Base-by-base conservation (phyloP, 2,797 vertebrate genomes). In the Tiaroga cobitis region DNA sequence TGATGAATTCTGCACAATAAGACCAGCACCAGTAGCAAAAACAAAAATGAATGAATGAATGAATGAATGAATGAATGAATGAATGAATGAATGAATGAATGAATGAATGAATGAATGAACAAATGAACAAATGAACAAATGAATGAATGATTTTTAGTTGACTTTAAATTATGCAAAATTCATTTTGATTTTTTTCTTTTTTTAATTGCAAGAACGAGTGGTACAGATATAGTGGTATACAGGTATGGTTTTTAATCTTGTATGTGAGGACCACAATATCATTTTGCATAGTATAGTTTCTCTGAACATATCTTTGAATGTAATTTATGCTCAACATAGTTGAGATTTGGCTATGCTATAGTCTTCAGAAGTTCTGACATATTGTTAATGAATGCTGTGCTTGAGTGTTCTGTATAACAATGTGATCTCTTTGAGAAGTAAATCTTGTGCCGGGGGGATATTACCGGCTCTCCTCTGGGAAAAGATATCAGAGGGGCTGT, bases 351-450 rank as follows among this genome's bases (percentile, higher is more conserved):
- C 34, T 46, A 61, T 61, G 26, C 34, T 43, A 63, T 61, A 51
- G 9, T 70, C 34, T 67, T 21, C 5, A 0, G 5, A 37, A 37
- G 37, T 37, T 37, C 13, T 54, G 29, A 61, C 56, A 15, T 37
- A 73, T 74, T 81, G 77, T 69, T 77, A 73, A 73, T 65, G 32
- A 63, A 18, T 37, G 32, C 46, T 61, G 46, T 51, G 32, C 37
- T 39, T 76, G 51, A 67, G 26, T 67, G 75, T 73, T 85, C 32
- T 82, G 41, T 78, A 72, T 79, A 63, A 82, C 82, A 80, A 56
- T 75, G 49, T 78, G 29, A 85, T 85, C 67, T 82, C 56, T 73
- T 79, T 69, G 74, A 85, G 74, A 51, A 74, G 74, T 67, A 77
- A 85, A 79, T 77, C 67, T 51, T 79, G 34, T 78, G 73, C 79